These are phyloP conservation scores for Drosophila seclusa DNA, from an alignment of 2,888 invertebrate genomes.

Conservation along the genomic window DNA sequence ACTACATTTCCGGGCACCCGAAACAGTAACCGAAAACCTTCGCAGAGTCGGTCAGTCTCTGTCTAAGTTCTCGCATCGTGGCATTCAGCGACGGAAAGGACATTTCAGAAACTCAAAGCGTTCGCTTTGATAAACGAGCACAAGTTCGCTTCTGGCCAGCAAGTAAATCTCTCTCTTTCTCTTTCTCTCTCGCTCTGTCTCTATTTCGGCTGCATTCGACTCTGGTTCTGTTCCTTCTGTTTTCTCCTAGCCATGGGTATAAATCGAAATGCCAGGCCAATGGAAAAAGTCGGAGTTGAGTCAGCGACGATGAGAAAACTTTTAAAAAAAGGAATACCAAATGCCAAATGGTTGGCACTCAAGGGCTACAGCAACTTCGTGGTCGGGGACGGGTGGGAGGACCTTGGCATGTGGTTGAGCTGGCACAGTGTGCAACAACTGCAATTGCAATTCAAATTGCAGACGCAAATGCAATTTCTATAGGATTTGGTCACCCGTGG, in stretches of 20 bases:
- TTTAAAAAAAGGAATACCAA: conserved; percentile 47
- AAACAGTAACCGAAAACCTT: conserved; percentile 25
- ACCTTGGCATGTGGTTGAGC: background rate
- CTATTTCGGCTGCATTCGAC: conserved; percentile 3
- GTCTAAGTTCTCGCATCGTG: conserved; percentile 25
- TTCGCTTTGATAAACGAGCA: conserved; percentile 77
- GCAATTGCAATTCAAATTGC: conserved; percentile 78
- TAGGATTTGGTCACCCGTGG: conserved; percentile 58
- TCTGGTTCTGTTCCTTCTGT: conserved; percentile 5
- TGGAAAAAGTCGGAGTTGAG: conserved; percentile 45
- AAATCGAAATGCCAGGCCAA: conserved; percentile 59
- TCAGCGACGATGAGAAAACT: conserved; percentile 55
- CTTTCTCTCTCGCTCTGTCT: background rate
- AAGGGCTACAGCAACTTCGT: background rate
- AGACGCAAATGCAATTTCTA: conserved; percentile 78
- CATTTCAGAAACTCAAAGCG: conserved; percentile 79
- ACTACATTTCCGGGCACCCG: conserved; percentile 68
- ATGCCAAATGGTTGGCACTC: conserved; percentile 39
- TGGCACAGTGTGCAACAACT: conserved; percentile 48
- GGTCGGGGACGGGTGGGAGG: accelerated
- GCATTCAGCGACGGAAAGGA: conserved; percentile 67
- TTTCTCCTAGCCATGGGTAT: conserved; percentile 40
- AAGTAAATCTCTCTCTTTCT: background rate
- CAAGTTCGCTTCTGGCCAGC: conserved; percentile 46
- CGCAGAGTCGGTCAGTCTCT: background rate